These are phyloP conservation scores for Poeciliopsis turrubarensis DNA, from an alignment of 2,113 vertebrate species.

Conservation along the genomic window DNA sequence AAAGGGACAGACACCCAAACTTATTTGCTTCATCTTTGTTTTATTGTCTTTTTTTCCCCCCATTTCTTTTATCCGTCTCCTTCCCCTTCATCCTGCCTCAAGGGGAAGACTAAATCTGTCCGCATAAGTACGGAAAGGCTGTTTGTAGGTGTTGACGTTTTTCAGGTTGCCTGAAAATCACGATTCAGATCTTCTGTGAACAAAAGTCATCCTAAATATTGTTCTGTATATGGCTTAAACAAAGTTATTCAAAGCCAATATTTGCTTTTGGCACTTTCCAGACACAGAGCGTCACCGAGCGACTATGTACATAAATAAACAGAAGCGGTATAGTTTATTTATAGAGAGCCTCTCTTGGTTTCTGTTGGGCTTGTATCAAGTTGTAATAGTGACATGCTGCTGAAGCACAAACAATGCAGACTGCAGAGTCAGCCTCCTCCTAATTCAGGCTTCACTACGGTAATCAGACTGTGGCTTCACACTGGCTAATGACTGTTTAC, in stretches of 20 bases:
- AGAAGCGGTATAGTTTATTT: conserved; percentile 14
- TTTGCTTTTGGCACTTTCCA: conserved; percentile 26
- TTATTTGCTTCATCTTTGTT: conserved; percentile 15
- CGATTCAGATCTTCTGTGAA: conserved; percentile 37
- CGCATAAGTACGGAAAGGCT: not conserved
- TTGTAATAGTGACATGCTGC: conserved; percentile 25
- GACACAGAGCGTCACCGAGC: conserved; percentile 1
- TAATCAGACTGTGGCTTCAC: conserved; percentile 14
- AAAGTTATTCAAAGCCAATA: conserved; percentile 41
- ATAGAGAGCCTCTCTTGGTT: conserved; percentile 16
- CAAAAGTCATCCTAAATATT: conserved; percentile 36
- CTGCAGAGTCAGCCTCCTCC: conserved; percentile 20
- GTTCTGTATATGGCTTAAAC: conserved; percentile 36
- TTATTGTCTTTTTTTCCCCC: not conserved
- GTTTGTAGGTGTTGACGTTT: not conserved
- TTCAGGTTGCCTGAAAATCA: conserved; percentile 1
- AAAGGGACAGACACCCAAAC: conserved; percentile 62
- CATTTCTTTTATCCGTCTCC: not conserved
- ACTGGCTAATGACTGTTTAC: conserved; percentile 65
- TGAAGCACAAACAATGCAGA: conserved; percentile 15
- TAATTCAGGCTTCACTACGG: conserved; percentile 34
- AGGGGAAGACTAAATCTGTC: not conserved
- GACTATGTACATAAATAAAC: conserved; percentile 25
- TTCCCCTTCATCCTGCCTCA: not conserved
- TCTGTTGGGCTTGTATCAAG: conserved; percentile 13